Evolutionary conservation across 2,888 invertebrate species (phyloP), one percentile per base, ranked within the genome.

Genomic region (Pristionchus entomophagus): DNA sequence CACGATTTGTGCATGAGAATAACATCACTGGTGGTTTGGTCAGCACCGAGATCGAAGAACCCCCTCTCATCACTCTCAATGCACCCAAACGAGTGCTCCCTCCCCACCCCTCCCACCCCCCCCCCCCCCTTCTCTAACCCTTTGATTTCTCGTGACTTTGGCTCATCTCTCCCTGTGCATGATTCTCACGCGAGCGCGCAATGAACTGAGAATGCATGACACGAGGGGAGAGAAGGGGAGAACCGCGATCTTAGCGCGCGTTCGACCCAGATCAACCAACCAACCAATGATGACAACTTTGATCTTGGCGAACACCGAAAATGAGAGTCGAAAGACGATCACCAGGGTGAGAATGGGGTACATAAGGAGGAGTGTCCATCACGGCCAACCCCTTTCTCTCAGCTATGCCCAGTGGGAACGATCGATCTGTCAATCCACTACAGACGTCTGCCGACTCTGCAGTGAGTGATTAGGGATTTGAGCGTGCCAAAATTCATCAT

Each of bases 61-160:
- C 73, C 45, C 14, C 45, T 29, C 32, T 32, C 41, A 6, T 35
- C 14, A 12, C 41, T 41, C 26, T 32, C 73, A 45, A 45, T 45
- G 73, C 73, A 73, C 73, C 73, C 73, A 73, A 73, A 73, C 73
- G 73, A 73, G 73, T 73, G 45, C 73, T 26, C 73, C 73, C 45
- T 5, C 45, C 19, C 26, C 22, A 2, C 73, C n/a, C 73, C 26
- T 26, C 41, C 69, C n/a, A n/a, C 41, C 73, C 73, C 45, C 22
- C 45, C 19, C 26, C 22, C 5, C 73, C n/a, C 73, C 26, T 26
- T n/a, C 69, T 3, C 26, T 73, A 45, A 73, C 41, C 38, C 73
- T 73, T 45, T 73, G 73, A 73, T 73, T 45, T 73, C 73, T 6
- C 73, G 8, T 45, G 65, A 45, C 41, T 73, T 73, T 73, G 41